Conservation (phyloP, 1,140 invertebrate species). For the Hylyphantes graminicola region DNA sequence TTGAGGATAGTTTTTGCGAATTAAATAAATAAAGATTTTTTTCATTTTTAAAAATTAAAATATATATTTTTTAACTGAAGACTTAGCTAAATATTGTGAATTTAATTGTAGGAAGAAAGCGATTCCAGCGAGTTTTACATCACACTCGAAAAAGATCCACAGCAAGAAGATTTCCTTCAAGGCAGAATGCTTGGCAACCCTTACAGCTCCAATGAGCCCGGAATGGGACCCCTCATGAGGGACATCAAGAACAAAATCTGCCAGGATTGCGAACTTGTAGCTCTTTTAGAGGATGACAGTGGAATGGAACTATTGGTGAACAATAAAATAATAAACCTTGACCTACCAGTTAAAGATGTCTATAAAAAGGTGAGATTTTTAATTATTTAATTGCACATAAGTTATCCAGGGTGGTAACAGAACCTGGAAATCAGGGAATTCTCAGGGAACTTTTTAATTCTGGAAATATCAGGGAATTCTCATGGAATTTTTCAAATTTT, state of each 20-base stretch:
- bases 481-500: too few species aligned
- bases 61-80: not conserved
- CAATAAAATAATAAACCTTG: constrained; percentile 97
- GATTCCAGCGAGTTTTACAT: constrained; percentile 97
- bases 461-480: too few species aligned
- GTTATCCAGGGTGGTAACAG: too few species aligned
- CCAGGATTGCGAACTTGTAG: constrained; percentile 96
- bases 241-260: constrained; percentile 99
- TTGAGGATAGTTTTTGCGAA: not conserved
- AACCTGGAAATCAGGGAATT: too few species aligned
- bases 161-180: constrained; percentile 98
- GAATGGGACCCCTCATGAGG: constrained; percentile 95
- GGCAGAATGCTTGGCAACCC: constrained; percentile 98
- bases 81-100: not conserved
- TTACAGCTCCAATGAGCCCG: constrained; percentile 92
- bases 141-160: constrained; percentile 96
- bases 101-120: constrained; percentile 81
- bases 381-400: not conserved
- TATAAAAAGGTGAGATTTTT: constrained; percentile 63
- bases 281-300: constrained; percentile 95
- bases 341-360: constrained; percentile 94
- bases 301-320: constrained; percentile 99
- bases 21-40: not conserved
- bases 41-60: constrained; percentile 1
- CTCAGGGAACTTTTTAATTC: too few species aligned